phyloP scores from a whole-genome alignment of 2,797 vertebrate genomes.

The Pterois miles region DNA sequence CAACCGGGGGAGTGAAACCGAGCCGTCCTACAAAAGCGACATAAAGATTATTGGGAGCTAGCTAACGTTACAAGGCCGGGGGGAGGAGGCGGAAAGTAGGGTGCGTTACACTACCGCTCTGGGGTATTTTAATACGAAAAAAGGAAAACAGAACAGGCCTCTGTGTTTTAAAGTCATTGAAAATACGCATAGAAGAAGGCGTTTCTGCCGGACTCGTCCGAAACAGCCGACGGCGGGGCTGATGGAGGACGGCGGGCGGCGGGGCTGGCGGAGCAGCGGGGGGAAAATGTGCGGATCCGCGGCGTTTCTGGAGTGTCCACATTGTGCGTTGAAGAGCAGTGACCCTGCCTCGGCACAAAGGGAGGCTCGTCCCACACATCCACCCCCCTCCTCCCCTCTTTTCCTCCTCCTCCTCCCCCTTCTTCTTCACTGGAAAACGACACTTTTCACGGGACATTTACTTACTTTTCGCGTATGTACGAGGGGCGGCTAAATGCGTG shows the following conservation, averaged over 20 bases:
- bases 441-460: conserved; percentile 84
- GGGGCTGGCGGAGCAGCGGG: conserved; percentile 24
- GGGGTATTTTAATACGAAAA: conserved; percentile 18
- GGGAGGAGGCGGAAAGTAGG: conserved; percentile 42
- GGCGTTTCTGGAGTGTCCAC: conserved; percentile 71
- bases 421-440: conserved; percentile 71
- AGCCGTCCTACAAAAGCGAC: conserved; percentile 40
- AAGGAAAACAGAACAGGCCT: conserved; percentile 57
- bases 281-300: conserved; percentile 46
- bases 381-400: neutral
- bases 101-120: conserved; percentile 29
- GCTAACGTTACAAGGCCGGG: conserved; percentile 55
- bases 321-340: conserved; percentile 67
- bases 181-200: conserved; percentile 54
- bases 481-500: conserved; percentile 32
- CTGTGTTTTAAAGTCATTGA: conserved; percentile 56
- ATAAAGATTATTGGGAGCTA: conserved; percentile 53
- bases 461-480: conserved; percentile 71
- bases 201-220: conserved; percentile 51
- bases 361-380: conserved; percentile 82
- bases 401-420: conserved; percentile 31
- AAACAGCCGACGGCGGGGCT: conserved; percentile 30
- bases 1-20: conserved; percentile 17
- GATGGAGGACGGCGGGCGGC: conserved; percentile 47
- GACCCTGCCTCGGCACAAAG: conserved; percentile 84